A percentile compares a stretch with the other conserved stretches of the same genome.
Conservation (phyloP, 1,140 invertebrate genomes). For the Aphelenchoides fujianensis region DNA sequence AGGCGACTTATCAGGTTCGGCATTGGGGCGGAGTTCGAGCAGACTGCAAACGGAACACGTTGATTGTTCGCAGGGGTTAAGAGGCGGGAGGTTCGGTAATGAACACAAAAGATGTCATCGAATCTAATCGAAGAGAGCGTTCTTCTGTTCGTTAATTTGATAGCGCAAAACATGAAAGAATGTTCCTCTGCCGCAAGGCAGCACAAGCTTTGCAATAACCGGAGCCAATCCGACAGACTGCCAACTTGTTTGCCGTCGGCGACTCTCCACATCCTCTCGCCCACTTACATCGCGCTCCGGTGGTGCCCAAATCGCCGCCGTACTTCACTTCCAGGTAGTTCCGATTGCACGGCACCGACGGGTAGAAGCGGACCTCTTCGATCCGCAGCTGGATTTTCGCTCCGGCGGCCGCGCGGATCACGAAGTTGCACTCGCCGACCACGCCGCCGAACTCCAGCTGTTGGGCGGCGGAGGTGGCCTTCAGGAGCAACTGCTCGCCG, state of each 20-base stretch:
- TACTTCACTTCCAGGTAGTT: slow-evolving; percentile 33
- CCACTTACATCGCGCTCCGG: slow-evolving; percentile 30
- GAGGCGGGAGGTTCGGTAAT: no score
- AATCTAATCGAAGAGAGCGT: no score
- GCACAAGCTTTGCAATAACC: no score
- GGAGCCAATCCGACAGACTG: no score
- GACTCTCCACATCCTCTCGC: no score
- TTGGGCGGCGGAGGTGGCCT: not conserved
- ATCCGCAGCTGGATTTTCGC: slow-evolving; percentile 21
- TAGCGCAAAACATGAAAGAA: no score
- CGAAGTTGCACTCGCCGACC: slow-evolving; percentile 20
- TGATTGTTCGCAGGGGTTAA: no score
- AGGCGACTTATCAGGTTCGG: slow-evolving; percentile 18
- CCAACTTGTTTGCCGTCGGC: no score
- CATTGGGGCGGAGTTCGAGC: not conserved
- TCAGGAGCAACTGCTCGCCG: slow-evolving; percentile 21
- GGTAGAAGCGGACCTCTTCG: slow-evolving; percentile 23
- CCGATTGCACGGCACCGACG: slow-evolving; percentile 1
- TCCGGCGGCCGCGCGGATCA: not conserved
- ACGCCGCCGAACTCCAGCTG: not conserved
- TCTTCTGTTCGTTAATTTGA: no score
- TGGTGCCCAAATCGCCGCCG: slow-evolving; percentile 30
- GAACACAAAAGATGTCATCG: no score
- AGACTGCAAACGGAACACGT: no score
- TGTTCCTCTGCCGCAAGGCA: no score